Evolutionary conservation across 92 coral and sea anemone genomes (phyloP).

Genomic region (Palythoa grandis): DNA sequence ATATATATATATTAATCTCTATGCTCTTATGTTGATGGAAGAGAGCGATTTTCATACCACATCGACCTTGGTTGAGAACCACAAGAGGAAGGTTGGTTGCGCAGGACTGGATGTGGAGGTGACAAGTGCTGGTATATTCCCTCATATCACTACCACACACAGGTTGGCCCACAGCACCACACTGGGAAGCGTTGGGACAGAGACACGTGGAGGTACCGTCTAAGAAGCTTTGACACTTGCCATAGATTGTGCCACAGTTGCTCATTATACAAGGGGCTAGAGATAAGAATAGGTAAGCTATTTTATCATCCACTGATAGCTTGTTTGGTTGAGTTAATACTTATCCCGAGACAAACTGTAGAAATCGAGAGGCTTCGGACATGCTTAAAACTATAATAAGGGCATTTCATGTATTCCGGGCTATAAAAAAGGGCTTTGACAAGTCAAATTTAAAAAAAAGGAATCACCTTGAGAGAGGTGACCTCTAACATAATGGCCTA

Average conservation of each 20-base stretch:
- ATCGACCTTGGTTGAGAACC: conserved; percentile 73
- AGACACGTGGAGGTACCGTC: conserved; percentile 79
- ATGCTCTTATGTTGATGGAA: too few relatives aligned
- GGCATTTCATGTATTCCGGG: too few relatives aligned
- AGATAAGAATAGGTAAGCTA: background rate
- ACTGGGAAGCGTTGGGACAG: conserved; percentile 68
- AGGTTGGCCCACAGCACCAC: conserved; percentile 54
- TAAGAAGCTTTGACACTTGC: conserved; percentile 70
- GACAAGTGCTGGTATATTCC: conserved; percentile 79
- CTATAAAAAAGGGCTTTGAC: too few relatives aligned
- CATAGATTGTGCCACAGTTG: conserved; percentile 68
- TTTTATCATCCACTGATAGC: background rate
- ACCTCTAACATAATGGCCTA: too few relatives aligned
- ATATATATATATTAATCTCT: too few relatives aligned
- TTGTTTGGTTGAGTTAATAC: background rate
- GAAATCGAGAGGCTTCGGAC: background rate
- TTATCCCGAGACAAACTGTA: background rate
- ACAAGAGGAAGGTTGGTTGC: conserved; percentile 49
- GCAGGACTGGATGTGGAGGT: conserved; percentile 79
- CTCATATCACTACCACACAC: conserved; percentile 82
- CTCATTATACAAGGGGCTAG: conserved; percentile 72
- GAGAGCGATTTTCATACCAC: conserved; percentile 66
- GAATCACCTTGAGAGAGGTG: too few relatives aligned
- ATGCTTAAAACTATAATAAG: too few relatives aligned
- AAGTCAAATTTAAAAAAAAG: too few relatives aligned